Evolutionary conservation across 2,797 vertebrate species (phyloP), one percentile per base, ranked within the genome.

Genomic region (Pipistrellus pipistrellus): DNA sequence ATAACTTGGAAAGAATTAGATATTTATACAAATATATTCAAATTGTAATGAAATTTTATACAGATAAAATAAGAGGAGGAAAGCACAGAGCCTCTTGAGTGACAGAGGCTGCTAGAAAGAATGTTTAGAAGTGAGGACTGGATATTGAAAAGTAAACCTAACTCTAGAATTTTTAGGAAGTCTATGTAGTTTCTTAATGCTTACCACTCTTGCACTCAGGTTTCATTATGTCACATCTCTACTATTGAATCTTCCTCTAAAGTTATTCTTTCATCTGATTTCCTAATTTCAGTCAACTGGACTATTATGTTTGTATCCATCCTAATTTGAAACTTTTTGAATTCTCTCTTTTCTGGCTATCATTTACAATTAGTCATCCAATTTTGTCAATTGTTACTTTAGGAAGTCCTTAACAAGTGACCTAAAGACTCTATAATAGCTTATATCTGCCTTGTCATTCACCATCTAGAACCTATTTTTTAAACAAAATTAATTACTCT

Each of bases 1-100:
- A 93, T 81, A 82, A 71, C 41, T 21, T 91, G 30, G n/a, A 23
- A 21, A 72, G 32, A 86, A 82, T n/a, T 66, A 35, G 9, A 57
- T 62, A 88, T 85, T 82, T 72, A 77, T 41, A 59, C 23, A 76
- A 88, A 93, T 59, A 46, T 44, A 55, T 80, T 84, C 62, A 68
- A 17, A 57, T 30, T 51, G 23, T 23, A 85, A 20, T 76, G n/a
- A 91, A 59, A 66, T 20, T 2, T 90, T 64, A 35, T 27, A 64
- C 25, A 82, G 12, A 73, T 64, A 46, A 90, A 73, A 73, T 64
- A 69, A 75, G 78, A 80, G 6, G 3, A 51, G 17, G 27, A 25
- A 64, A 48, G 20, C 32, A 57, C 51, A 62, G 7, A 30, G 11
- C 30, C 6, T 51, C n/a, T 64, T 64, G 35, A 76, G 62, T 46